Evolutionary conservation across 2,113 vertebrate genomes (phyloP).

Genomic region (Trichomycterus rosablanca): DNA sequence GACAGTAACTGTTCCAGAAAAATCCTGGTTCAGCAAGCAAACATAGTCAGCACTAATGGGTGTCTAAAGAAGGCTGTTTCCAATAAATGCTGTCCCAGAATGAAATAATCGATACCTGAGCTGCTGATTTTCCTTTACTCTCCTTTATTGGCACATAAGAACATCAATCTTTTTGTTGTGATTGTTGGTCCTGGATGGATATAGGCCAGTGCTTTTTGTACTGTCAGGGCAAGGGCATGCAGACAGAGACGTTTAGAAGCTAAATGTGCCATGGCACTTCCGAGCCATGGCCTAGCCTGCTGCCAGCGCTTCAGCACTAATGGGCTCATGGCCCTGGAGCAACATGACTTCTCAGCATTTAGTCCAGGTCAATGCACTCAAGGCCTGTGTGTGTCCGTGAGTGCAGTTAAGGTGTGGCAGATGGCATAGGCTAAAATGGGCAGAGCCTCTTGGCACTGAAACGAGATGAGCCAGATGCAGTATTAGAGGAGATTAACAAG

Average conservation of each 20-base stretch:
- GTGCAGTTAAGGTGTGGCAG: slow-evolving; percentile 11
- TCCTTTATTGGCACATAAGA: background rate
- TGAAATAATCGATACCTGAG: background rate
- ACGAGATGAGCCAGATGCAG: slow-evolving; percentile 18
- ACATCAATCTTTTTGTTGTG: background rate
- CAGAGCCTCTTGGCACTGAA: slow-evolving; percentile 29
- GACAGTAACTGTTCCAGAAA: background rate
- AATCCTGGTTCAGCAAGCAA: background rate
- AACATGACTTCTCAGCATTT: slow-evolving; percentile 37
- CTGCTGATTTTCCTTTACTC: background rate
- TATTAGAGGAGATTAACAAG: slow-evolving; percentile 17
- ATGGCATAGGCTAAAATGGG: no score
- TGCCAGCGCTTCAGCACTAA: slow-evolving; percentile 40
- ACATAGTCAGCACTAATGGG: slow-evolving; percentile 3
- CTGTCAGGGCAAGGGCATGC: slow-evolving; percentile 14
- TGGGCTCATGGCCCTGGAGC: slow-evolving; percentile 40
- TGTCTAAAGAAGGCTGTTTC: background rate
- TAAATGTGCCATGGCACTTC: slow-evolving; percentile 46
- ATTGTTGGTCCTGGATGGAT: slow-evolving; percentile 8
- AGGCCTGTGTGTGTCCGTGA: slow-evolving; percentile 28
- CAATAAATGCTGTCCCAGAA: background rate
- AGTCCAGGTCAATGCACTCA: slow-evolving; percentile 54
- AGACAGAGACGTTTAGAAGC: slow-evolving; percentile 33
- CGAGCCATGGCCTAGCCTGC: slow-evolving; percentile 26
- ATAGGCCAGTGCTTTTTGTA: slow-evolving; percentile 2